These are phyloP conservation scores for Helobdella robusta DNA, from an alignment of 2,888 invertebrate genomes.

Conservation along the genomic window DNA sequence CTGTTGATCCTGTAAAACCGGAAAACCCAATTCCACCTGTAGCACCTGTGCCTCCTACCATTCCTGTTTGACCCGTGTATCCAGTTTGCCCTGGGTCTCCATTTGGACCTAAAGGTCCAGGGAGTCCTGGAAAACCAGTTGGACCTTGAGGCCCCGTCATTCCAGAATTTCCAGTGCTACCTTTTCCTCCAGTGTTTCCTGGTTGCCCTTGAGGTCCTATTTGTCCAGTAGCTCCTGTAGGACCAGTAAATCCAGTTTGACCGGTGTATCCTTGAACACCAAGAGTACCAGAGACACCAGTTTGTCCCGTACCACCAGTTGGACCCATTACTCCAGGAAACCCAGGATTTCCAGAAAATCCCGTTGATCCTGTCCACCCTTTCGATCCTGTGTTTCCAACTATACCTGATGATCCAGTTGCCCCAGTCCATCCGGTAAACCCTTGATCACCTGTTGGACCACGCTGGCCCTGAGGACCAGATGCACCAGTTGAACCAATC, in stretches of 20 bases:
- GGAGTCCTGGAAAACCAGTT: background rate
- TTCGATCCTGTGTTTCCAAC: conserved; percentile 27
- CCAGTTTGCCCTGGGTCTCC: too few species aligned
- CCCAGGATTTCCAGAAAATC: background rate
- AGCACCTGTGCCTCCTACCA: conserved; percentile 4
- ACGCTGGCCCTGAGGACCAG: background rate
- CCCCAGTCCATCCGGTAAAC: conserved; percentile 23
- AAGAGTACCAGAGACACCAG: conserved; percentile 19
- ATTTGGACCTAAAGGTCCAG: background rate
- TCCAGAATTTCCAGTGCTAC: background rate
- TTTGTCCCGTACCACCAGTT: background rate
- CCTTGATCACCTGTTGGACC: conserved; percentile 23
- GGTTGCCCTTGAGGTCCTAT: background rate
- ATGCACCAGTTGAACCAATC: background rate
- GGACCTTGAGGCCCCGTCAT: background rate
- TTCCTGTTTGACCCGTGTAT: too few species aligned
- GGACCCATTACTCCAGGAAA: background rate
- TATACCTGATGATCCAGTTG: conserved; percentile 23
- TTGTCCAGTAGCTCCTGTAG: background rate
- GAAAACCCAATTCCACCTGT: conserved; percentile 5
- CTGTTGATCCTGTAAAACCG: conserved; percentile 10
- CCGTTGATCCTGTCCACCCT: conserved; percentile 26
- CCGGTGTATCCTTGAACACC: conserved; percentile 23
- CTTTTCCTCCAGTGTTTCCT: background rate
- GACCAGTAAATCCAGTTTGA: background rate